A percentile compares a stretch with the other conserved stretches of the same genome.
phyloP scores from a whole-genome alignment of 2,888 invertebrate genomes.

The Scelioninae gen. 1 region DNA sequence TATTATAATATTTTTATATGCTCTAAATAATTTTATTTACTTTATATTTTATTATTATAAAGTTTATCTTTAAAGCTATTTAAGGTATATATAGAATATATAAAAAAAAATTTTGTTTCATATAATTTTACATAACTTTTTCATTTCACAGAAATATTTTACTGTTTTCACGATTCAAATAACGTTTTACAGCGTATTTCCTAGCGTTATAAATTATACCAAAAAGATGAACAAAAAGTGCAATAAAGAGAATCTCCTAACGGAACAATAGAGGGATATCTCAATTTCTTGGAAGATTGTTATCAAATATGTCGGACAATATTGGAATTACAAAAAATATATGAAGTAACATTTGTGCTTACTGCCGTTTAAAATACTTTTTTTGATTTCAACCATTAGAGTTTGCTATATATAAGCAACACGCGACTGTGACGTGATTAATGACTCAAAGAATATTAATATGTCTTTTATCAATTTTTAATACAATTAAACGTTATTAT shows the following conservation, averaged over 20 bases:
- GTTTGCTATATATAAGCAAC: slow-evolving; percentile 4
- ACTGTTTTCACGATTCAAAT: too few relatives aligned
- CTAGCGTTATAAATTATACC: slow-evolving; percentile 12
- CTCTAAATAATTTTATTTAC: too few relatives aligned
- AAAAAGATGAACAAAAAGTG: slow-evolving; percentile 7
- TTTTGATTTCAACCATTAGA: slow-evolving; percentile 16
- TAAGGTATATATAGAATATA: too few relatives aligned
- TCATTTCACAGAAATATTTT: too few relatives aligned
- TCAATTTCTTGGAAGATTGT: slow-evolving; percentile 23
- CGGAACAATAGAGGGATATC: slow-evolving; percentile 12
- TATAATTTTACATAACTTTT: too few relatives aligned
- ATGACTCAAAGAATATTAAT: slow-evolving; percentile 6
- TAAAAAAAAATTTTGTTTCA: too few relatives aligned
- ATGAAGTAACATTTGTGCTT: slow-evolving; percentile 29
- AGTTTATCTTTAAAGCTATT: too few relatives aligned
- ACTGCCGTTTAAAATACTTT: slow-evolving; percentile 11
- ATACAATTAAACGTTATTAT: background rate
- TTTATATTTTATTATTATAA: too few relatives aligned
- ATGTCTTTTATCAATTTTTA: slow-evolving; percentile 8
- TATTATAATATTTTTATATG: too few relatives aligned
- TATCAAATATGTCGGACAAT: slow-evolving; percentile 27
- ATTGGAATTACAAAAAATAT: slow-evolving; percentile 29
- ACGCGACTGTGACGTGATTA: slow-evolving; percentile 9
- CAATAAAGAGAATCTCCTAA: background rate
- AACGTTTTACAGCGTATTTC: too few relatives aligned